phyloP scores from a whole-genome alignment of 64 coral and sea anemone species.

The Montipora sp. region DNA sequence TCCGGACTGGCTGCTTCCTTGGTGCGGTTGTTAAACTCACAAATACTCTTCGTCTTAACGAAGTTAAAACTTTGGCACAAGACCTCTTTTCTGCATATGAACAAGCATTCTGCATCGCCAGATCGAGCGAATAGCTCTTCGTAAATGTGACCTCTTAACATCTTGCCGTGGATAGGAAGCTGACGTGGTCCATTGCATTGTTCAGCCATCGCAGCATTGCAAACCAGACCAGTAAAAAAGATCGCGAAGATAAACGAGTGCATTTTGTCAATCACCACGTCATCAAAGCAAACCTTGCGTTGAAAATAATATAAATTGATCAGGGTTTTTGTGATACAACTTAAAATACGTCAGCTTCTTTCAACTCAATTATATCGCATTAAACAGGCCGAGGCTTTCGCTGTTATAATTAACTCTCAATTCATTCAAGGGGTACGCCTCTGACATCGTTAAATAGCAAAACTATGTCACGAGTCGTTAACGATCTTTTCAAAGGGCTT shows the following conservation, averaged over 20 bases:
- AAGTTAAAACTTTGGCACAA: slow-evolving; percentile 15
- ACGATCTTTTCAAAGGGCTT: too few relatives aligned
- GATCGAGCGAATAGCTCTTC: neutral
- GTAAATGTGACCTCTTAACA: neutral
- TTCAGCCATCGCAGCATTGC: neutral
- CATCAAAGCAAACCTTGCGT: neutral
- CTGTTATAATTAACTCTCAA: too few relatives aligned
- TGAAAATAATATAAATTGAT: neutral
- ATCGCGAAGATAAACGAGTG: neutral
- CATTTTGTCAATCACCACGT: neutral
- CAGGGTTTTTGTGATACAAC: neutral
- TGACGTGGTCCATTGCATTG: neutral
- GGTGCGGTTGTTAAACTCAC: slow-evolving; percentile 11
- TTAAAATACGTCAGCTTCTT: too few relatives aligned
- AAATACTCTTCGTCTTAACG: neutral
- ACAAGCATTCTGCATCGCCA: neutral
- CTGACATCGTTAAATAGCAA: too few relatives aligned
- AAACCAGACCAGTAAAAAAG: neutral
- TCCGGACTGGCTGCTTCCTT: slow-evolving; percentile 6
- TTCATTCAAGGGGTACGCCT: too few relatives aligned
- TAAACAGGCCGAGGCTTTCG: too few relatives aligned
- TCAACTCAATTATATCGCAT: too few relatives aligned
- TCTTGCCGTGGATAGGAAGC: neutral
- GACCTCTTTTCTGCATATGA: neutral
- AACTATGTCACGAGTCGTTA: too few relatives aligned